A percentile compares a stretch with the other conserved stretches of the same genome.
phyloP scores from a whole-genome alignment of 2,888 invertebrate species.

The Drosophila rubida region DNA sequence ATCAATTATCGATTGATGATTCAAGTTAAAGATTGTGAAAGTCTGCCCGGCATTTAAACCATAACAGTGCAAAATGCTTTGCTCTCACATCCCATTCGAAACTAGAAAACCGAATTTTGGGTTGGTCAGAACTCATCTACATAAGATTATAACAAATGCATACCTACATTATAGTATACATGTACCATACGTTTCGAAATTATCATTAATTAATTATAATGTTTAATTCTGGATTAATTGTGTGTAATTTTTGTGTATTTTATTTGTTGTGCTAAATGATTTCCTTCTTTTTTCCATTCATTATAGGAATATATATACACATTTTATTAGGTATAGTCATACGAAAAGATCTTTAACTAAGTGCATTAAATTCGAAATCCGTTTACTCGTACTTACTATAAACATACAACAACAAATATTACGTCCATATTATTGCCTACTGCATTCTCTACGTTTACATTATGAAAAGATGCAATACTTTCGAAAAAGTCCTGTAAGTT shows the following conservation, averaged over 20 bases:
- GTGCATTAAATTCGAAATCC: conserved; percentile 71
- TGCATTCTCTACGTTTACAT: conserved; percentile 31
- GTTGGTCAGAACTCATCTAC: conserved; percentile 40
- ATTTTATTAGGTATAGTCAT: conserved; percentile 82
- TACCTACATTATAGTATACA: conserved; percentile 1
- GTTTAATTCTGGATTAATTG: conserved; percentile 38
- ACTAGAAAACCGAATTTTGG: conserved; percentile 33
- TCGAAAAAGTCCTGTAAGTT: conserved; percentile 68
- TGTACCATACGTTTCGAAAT: conserved; percentile 9
- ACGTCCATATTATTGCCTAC: conserved; percentile 72
- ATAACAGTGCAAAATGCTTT: conserved; percentile 56
- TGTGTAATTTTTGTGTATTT: conserved; percentile 36
- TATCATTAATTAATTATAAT: conserved; percentile 31
- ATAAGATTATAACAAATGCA: conserved; percentile 18
- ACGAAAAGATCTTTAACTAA: conserved; percentile 51
- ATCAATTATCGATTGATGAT: conserved; percentile 28
- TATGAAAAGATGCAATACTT: conserved; percentile 56
- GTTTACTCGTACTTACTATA: conserved; percentile 48
- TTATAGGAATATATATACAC: conserved; percentile 85
- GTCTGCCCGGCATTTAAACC: conserved; percentile 69
- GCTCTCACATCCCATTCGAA: conserved; percentile 37
- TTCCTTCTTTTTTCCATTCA: conserved; percentile 60
- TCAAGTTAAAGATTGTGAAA: conserved; percentile 42
- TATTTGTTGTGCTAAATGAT: conserved; percentile 41
- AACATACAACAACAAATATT: conserved; percentile 37